Evolutionary conservation across 2,888 invertebrate species (phyloP).

Genomic region (Scelioninae gen. 1): DNA sequence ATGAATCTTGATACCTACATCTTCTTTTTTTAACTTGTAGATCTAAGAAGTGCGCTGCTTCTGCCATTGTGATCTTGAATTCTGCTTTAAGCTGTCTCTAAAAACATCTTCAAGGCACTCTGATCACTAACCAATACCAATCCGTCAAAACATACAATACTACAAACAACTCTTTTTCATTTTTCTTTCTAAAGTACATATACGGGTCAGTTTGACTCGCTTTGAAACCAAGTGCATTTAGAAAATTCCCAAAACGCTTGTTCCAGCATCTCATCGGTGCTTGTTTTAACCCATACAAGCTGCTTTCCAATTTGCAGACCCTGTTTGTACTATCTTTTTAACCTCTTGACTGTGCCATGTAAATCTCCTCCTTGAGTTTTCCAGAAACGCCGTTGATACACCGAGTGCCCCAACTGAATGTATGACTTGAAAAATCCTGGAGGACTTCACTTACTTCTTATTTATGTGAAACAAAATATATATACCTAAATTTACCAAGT

Average conservation of each 20-base stretch:
- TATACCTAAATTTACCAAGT: too few relatives aligned
- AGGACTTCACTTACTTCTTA: too few relatives aligned
- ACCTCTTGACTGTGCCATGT: constrained; percentile 73
- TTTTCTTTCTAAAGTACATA: constrained; percentile 37
- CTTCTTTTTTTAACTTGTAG: constrained; percentile 40
- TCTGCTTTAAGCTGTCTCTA: constrained; percentile 31
- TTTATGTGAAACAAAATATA: too few relatives aligned
- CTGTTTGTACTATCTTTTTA: constrained; percentile 61
- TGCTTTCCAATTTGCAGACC: constrained; percentile 73
- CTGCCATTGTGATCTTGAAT: constrained; percentile 31
- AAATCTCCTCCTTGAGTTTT: constrained; percentile 56
- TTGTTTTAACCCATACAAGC: constrained; percentile 76
- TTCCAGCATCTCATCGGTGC: constrained; percentile 75
- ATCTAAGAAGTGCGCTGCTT: constrained; percentile 27
- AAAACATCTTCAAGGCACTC: constrained; percentile 19
- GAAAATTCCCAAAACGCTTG: constrained; percentile 42
- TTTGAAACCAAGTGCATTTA: constrained; percentile 45
- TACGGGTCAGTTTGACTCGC: constrained; percentile 58
- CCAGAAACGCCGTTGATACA: constrained; percentile 72
- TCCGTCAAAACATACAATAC: constrained; percentile 55
- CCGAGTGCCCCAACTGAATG: too few relatives aligned
- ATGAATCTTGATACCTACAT: constrained; percentile 39
- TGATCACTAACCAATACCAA: constrained; percentile 40
- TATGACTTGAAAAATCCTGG: too few relatives aligned
- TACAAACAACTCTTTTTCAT: constrained; percentile 30